phyloP scores from a whole-genome alignment of 2,888 invertebrate genomes.

The Belgica antarctica region DNA sequence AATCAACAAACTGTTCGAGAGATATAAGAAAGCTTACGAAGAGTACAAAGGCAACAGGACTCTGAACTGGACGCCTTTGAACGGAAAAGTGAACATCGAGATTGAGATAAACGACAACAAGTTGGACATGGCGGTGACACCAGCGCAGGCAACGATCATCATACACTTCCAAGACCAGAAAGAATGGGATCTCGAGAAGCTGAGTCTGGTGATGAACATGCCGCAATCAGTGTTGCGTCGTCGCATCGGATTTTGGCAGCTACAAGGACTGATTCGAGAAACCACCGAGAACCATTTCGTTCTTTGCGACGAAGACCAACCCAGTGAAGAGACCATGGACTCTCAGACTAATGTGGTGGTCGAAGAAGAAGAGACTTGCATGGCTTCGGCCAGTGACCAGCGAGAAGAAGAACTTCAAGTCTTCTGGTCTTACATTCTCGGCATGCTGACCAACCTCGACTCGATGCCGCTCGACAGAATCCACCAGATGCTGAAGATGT shows the following conservation, averaged over 20 bases:
- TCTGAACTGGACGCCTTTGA: constrained; percentile 88
- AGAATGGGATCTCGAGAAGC: constrained; percentile 82
- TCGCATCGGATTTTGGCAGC: constrained; percentile 91
- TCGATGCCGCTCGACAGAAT: constrained; percentile 87
- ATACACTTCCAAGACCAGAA: constrained; percentile 87
- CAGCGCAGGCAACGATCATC: constrained; percentile 90
- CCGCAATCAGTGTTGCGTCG: constrained; percentile 79
- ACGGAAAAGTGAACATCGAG: constrained; percentile 87
- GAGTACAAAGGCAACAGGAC: constrained; percentile 89
- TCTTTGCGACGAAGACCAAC: constrained; percentile 66
- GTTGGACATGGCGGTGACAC: constrained; percentile 79
- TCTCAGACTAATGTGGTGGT: constrained; percentile 65
- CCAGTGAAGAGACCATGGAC: constrained; percentile 59
- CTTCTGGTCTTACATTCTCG: constrained; percentile 96
- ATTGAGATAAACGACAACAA: constrained; percentile 81
- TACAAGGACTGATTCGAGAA: constrained; percentile 83
- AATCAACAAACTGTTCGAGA: constrained; percentile 76
- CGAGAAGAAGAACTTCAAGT: constrained; percentile 73
- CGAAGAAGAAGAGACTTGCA: constrained; percentile 92
- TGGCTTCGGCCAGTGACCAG: constrained; percentile 93
- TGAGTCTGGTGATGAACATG: constrained; percentile 82
- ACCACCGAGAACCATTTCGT: constrained; percentile 70
- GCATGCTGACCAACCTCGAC: constrained; percentile 94
- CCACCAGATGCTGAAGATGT: constrained; percentile 95
- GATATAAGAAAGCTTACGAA: constrained; percentile 87